Base-by-base conservation (phyloP, 1,140 invertebrate genomes). In the Dinothrombium tinctorium region DNA sequence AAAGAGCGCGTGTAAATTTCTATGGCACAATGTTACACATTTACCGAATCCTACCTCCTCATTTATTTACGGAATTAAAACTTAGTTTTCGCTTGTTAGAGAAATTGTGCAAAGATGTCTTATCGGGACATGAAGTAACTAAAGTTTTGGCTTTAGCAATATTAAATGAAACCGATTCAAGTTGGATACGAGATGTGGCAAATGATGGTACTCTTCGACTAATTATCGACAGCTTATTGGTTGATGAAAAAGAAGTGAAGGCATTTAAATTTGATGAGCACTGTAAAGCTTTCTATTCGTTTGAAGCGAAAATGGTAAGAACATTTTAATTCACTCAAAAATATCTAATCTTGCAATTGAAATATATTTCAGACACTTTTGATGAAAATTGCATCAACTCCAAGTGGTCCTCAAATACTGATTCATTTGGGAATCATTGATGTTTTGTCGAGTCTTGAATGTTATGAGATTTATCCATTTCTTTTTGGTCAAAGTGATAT, bases 281-380 rank as follows among this genome's bases (percentile, higher is more conserved):
- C 12, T 48, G 24, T 15, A 48, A 48, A 36, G 33, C 46, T 22
- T 48, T 48, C 35, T 48, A 48, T 39, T 25, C 38, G 1, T 46
- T 48, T 33, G 46, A 48, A 25, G 37, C 46, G 2, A 48, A 48
- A 46, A 45, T 48, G 40, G 42, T 45, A 33, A 37, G 23, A 32
- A 17, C 9, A 20, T 25, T 14, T 42, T 25, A 3, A 40, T 5
- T 32, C 12, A 36, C n/a, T 37, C 25, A 22, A 43, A 12, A 9
- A n/a, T 29, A 22, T 14, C 9, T 36, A n/a, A 24, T 19, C 2
- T 37, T 37, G 4, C 39, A 5, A n/a, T 7, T 12, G 26, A 23
- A 8, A 7, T 14, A 19, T 26, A 1, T 33, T 46, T 29, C 23
- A 46, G 44, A 37, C 44, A 26, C 31, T 46, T 11, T 32, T 46